phyloP scores from a whole-genome alignment of 2,797 vertebrate species.

The Diplodus sargus region DNA sequence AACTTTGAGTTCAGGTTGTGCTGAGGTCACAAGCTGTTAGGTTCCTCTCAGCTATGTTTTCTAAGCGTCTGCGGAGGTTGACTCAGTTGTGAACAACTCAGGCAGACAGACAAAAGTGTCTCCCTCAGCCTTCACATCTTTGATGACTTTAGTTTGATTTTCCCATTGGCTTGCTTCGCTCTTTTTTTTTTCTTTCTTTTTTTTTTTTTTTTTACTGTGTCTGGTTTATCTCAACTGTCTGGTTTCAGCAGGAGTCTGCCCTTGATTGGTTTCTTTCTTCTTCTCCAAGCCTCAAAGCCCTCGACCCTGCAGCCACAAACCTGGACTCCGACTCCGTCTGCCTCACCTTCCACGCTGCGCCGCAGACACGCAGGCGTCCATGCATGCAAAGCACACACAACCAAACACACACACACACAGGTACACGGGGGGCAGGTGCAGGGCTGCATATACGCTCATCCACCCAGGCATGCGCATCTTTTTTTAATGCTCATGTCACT shows the following conservation, averaged over 20 bases:
- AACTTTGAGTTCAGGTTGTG: conserved; percentile 17
- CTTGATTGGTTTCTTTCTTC: conserved; percentile 43
- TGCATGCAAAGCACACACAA: conserved; percentile 23
- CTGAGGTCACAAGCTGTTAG: conserved; percentile 44
- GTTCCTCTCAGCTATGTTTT: conserved; percentile 5
- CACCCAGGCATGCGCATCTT: conserved; percentile 41
- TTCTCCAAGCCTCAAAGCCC: conserved; percentile 42
- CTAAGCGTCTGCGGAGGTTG: conserved; percentile 40
- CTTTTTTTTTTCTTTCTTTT: conserved; percentile 3
- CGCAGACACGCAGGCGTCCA: conserved; percentile 1
- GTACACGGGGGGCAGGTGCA: neutral
- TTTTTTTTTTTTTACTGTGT: conserved; percentile 12
- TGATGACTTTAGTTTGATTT: conserved; percentile 54
- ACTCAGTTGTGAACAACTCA: conserved; percentile 46
- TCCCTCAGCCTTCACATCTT: conserved; percentile 59
- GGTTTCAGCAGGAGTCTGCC: conserved; percentile 38
- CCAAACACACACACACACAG: neutral
- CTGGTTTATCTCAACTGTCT: conserved; percentile 41
- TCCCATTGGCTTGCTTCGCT: conserved; percentile 35
- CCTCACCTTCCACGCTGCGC: conserved; percentile 19
- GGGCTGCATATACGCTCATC: conserved; percentile 22
- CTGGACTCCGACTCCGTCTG: conserved; percentile 22
- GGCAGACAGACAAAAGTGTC: conserved; percentile 58
- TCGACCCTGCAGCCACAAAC: conserved; percentile 9
- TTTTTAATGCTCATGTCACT: conserved; percentile 66